phyloP scores from a whole-genome alignment of 2,888 invertebrate genomes.

The Dasypogon diadema region DNA sequence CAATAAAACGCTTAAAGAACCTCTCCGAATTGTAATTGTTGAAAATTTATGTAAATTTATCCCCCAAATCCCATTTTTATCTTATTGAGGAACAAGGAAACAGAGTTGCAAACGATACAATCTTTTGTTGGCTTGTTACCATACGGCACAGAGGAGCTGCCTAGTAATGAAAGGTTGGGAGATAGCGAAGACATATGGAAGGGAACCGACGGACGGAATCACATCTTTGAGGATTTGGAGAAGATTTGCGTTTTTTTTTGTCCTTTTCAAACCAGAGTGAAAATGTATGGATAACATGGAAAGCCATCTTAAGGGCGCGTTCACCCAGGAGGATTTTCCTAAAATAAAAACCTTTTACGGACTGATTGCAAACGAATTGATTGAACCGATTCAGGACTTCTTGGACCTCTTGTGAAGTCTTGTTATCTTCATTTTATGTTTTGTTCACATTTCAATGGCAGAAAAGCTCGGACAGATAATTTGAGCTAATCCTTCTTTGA shows the following conservation, averaged over 20 bases:
- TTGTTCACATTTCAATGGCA: background rate
- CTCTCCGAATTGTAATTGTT: slow-evolving; percentile 38
- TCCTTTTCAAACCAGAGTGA: background rate
- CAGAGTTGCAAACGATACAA: slow-evolving; percentile 44
- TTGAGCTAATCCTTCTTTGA: slow-evolving; percentile 48
- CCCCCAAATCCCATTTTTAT: slow-evolving; percentile 35
- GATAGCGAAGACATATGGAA: background rate
- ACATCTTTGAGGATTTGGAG: slow-evolving; percentile 12
- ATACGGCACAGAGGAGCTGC: slow-evolving; percentile 1
- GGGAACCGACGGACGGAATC: background rate
- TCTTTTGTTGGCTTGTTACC: slow-evolving; percentile 48
- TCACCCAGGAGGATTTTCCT: slow-evolving; percentile 40
- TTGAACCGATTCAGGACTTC: slow-evolving; percentile 40
- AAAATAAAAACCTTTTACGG: slow-evolving; percentile 46
- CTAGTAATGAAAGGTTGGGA: background rate
- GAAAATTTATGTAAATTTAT: slow-evolving; percentile 41
- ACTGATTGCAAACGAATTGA: slow-evolving; percentile 49
- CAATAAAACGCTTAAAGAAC: slow-evolving; percentile 31
- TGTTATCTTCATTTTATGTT: background rate
- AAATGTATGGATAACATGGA: background rate
- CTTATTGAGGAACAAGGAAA: slow-evolving; percentile 25
- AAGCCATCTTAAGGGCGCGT: background rate
- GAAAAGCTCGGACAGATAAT: slow-evolving; percentile 6
- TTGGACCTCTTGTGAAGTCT: background rate
- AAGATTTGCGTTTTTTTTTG: slow-evolving; percentile 16